Percentiles rank a stretch among this genome's conserved stretches.
Evolutionary conservation across 2,113 vertebrate genomes (phyloP).

Genomic region (Corythaixoides concolor): DNA sequence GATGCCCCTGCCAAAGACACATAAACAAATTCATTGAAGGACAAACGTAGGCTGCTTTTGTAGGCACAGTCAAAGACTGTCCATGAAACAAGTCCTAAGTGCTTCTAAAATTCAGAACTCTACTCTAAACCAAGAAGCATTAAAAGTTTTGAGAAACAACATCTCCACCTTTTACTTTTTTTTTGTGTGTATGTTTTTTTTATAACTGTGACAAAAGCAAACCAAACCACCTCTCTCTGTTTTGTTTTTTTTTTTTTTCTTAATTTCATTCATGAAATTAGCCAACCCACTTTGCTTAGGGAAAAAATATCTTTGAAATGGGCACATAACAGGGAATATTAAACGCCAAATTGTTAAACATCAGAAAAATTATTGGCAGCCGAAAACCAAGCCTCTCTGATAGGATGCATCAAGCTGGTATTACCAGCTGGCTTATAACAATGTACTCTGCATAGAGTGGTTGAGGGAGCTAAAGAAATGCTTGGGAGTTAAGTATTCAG

Average conservation of each 20-base stretch:
- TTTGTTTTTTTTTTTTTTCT: background rate
- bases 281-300: background rate
- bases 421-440: background rate
- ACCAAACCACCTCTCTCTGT: background rate
- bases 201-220: background rate
- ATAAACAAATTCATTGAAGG: background rate
- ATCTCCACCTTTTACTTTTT: background rate
- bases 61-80: background rate
- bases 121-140: background rate
- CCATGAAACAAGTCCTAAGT: background rate
- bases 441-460: background rate
- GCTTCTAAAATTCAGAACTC: background rate
- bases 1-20: background rate
- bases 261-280: background rate
- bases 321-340: background rate
- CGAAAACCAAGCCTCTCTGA: background rate
- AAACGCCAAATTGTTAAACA: background rate
- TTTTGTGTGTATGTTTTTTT: background rate
- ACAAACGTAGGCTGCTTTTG: background rate
- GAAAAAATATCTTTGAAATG: background rate
- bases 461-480: background rate
- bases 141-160: background rate
- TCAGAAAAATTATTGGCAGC: background rate
- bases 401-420: background rate
- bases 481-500: background rate